phyloP scores from a whole-genome alignment of 2,888 invertebrate genomes.

The Cremastinae sp. region DNA sequence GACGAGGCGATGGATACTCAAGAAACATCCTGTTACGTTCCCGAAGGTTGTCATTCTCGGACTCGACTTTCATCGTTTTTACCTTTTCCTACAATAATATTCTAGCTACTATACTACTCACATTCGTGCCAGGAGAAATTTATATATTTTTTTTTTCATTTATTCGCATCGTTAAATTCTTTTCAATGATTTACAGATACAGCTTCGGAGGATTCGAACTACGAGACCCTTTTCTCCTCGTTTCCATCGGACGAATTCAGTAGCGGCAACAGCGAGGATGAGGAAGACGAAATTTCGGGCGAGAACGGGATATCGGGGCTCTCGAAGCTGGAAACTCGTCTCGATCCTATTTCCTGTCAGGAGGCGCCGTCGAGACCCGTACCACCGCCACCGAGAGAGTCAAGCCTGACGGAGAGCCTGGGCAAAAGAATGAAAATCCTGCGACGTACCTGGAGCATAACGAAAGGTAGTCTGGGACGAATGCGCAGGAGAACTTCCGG shows the following conservation, averaged over 20 bases:
- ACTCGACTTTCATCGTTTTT: neutral
- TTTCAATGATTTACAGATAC: slow-evolving; percentile 64
- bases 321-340: neutral
- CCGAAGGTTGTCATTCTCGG: slow-evolving; percentile 72
- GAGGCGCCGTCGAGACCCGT: slow-evolving; percentile 73
- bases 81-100: too few relatives aligned
- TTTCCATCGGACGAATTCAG: slow-evolving; percentile 72
- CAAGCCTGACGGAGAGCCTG: slow-evolving; percentile 73
- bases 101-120: neutral
- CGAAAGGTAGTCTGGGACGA: slow-evolving; percentile 76
- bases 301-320: neutral
- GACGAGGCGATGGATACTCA: slow-evolving; percentile 74
- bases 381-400: slow-evolving; percentile 75
- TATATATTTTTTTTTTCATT: neutral
- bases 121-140: neutral
- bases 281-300: slow-evolving; percentile 25
- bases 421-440: slow-evolving; percentile 76
- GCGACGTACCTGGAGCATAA: slow-evolving; percentile 77
- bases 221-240: slow-evolving; percentile 74
- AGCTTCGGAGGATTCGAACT: slow-evolving; percentile 76
- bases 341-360: slow-evolving; percentile 21
- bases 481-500: slow-evolving; percentile 71
- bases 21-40: slow-evolving; percentile 77
- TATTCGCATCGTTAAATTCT: slow-evolving; percentile 28
- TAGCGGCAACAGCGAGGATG: slow-evolving; percentile 60